Conservation (phyloP, 2,113 vertebrate species). For the Elachura formosa region DNA sequence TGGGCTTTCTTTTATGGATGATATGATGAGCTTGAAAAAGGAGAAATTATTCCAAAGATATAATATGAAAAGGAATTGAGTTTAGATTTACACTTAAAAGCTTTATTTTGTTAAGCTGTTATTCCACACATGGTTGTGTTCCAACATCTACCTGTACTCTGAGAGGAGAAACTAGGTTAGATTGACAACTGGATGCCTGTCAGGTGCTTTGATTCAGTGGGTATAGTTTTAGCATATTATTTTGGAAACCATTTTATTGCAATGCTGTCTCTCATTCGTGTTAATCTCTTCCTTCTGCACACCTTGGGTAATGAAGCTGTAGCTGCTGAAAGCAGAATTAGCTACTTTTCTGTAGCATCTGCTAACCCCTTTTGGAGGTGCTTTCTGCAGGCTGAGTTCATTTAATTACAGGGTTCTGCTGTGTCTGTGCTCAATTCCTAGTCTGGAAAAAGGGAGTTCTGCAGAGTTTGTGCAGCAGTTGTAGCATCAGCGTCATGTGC, state of each 20-base stretch:
- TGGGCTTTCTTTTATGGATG: not conserved
- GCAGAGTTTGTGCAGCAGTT: not conserved
- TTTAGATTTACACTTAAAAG: not conserved
- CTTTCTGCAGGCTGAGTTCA: not conserved
- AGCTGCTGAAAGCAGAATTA: not conserved
- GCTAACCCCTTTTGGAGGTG: not conserved
- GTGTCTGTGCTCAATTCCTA: not conserved
- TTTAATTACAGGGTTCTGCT: not conserved
- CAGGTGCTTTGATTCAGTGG: not conserved
- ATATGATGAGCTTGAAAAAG: not conserved
- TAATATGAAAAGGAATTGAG: not conserved
- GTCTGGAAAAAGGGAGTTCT: not conserved
- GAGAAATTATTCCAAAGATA: not conserved
- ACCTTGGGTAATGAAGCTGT: not conserved
- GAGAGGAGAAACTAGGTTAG: not conserved
- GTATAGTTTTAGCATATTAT: not conserved
- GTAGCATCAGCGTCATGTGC: not conserved
- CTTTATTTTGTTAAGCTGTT: not conserved
- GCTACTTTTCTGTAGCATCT: not conserved
- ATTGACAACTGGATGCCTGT: not conserved
- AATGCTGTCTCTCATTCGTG: not conserved
- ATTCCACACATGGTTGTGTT: not conserved
- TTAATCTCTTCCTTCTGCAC: not conserved
- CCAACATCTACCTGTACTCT: not conserved
- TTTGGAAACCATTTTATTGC: slow-evolving; percentile 9